These are phyloP conservation scores for Elachura formosa DNA, from an alignment of 2,113 vertebrate species.

Conservation along the genomic window DNA sequence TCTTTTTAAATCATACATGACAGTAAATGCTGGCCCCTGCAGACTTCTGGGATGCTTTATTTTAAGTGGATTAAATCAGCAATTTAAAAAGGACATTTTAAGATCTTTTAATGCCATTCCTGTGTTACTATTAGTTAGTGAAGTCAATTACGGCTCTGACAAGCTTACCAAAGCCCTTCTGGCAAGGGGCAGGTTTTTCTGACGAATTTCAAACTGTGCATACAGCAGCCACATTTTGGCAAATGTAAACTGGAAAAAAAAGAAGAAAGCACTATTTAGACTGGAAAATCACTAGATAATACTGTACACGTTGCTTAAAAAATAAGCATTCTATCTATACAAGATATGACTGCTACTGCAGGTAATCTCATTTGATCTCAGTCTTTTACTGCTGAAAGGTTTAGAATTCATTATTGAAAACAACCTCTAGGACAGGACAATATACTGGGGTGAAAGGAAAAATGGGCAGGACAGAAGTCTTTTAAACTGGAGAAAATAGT, in stretches of 20 bases:
- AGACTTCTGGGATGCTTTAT: not conserved
- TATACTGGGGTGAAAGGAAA: not conserved
- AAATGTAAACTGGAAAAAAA: conserved; percentile 88
- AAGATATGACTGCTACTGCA: not conserved
- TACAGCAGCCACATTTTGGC: conserved; percentile 97
- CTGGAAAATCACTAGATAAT: not conserved
- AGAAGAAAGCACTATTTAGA: not conserved
- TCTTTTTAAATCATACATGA: not conserved
- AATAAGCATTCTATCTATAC: not conserved
- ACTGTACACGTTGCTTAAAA: not conserved
- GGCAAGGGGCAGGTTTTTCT: conserved; percentile 90
- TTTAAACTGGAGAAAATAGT: not conserved
- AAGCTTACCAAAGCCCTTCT: conserved; percentile 87
- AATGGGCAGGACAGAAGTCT: not conserved
- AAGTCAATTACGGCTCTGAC: not conserved
- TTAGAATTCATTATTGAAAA: not conserved
- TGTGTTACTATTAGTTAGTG: not conserved
- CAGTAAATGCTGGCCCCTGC: not conserved
- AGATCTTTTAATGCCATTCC: not conserved
- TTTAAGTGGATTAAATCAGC: conserved; percentile 25
- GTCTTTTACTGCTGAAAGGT: not conserved
- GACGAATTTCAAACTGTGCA: conserved; percentile 93
- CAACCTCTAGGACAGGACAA: not conserved
- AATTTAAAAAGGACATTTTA: not conserved
- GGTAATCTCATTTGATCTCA: not conserved